These are phyloP conservation scores for Cataglyphis livida DNA, from an alignment of 2,888 invertebrate genomes.

Conservation along the genomic window DNA sequence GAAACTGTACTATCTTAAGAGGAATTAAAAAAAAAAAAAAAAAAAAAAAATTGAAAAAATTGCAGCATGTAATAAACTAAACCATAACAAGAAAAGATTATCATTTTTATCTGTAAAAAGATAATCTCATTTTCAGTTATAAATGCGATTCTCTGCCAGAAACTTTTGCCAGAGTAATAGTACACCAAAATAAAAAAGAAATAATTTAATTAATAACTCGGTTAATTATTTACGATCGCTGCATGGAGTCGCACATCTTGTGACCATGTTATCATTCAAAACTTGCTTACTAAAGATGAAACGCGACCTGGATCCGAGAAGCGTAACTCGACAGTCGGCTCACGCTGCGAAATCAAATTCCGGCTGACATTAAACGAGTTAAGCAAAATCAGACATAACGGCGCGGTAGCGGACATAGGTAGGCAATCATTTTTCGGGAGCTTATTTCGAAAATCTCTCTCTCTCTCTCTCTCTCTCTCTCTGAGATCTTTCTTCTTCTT, in stretches of 20 bases:
- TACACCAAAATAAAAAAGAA: not conserved
- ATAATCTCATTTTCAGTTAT: not conserved
- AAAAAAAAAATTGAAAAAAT: not conserved
- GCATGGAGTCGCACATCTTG: not conserved
- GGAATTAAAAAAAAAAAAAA: not conserved
- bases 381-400: slow-evolving; percentile 66
- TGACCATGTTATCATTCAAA: not conserved
- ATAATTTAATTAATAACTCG: not conserved
- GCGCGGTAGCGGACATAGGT: slow-evolving; percentile 72
- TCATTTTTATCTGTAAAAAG: not conserved
- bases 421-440: slow-evolving; percentile 77
- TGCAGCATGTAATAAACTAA: not conserved
- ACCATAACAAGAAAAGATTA: not conserved
- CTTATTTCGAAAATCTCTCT: slow-evolving; percentile 73
- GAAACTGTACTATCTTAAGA: not conserved
- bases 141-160: not conserved
- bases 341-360: slow-evolving; percentile 10
- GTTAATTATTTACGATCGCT: not conserved
- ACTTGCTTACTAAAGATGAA: not conserved
- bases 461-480: slow-evolving; percentile 16
- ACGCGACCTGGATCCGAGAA: not conserved
- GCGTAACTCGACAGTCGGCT: not conserved
- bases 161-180: not conserved
- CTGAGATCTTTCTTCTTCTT: slow-evolving; percentile 8
- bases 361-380: slow-evolving; percentile 60